Evolutionary conservation across 2,113 vertebrate genomes (phyloP), one percentile per base, ranked within the genome.

Genomic region (Coptodon bakossiorum): DNA sequence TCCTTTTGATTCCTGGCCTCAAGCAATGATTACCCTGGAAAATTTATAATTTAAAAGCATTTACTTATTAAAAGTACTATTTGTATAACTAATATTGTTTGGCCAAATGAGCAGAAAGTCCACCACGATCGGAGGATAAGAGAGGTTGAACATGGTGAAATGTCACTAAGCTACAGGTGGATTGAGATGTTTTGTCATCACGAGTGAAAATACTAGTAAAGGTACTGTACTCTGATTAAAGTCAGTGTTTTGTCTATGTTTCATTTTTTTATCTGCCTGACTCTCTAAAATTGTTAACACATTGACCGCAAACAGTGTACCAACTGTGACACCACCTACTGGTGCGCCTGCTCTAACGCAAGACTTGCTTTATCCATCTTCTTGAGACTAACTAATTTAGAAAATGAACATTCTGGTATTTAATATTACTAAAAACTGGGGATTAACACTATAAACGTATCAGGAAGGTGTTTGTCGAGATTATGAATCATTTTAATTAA

Each of bases 161-260:
- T 66, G 57, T 59, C 1, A 31, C 57, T 17, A 59, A 31, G 14
- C 57, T 59, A 59, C 16, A 34, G 57, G 19, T 71, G 13, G 38
- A 63, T 63, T 71, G 5, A 71, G 16, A 19, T 63, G 17, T 63
- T 61, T 63, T 63, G 59, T 63, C 16, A 63, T 63, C 59, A 34
- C 9, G 0, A 66, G 61, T 66, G 17, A 36, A n/a, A 66, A 66
- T 36, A 36, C 0, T 38, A 66, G 17, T 66, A 66, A 66, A 2
- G 17, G 34, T 66, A 22, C 36, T 68, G 19, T 13, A 68, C 63
- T 22, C 19, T 68, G 19, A 68, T 68, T 68, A 1, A 68, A 9
- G 34, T 68, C 19, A 38, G 34, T 68, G 34, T 40, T 27, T 0
- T 29, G 24, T 73, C 0, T 7, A 40, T 14, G 63, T 68, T 68